A percentile compares a stretch with the other conserved stretches of the same genome.
Conservation (phyloP, 1,140 invertebrate genomes). For the Nomia melanderi region DNA sequence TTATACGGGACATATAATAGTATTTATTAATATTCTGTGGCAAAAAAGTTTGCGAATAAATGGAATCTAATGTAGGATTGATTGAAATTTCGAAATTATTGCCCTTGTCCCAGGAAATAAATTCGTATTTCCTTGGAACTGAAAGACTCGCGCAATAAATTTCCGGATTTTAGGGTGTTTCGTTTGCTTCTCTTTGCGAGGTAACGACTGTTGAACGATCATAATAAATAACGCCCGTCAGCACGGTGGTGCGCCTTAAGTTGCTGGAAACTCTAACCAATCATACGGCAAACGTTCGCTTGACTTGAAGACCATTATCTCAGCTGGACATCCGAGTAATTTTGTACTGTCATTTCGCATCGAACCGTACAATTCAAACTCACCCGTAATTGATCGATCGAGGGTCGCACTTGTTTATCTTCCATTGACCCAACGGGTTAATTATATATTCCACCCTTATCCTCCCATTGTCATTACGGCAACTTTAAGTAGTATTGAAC, state of each 20-base stretch:
- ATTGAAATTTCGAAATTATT: too few species aligned
- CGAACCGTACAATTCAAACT: conserved; percentile 59
- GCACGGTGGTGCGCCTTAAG: conserved; percentile 57
- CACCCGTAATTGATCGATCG: conserved; percentile 54
- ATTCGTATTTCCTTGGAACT: too few species aligned
- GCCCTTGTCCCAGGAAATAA: too few species aligned
- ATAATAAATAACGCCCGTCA: conserved; percentile 72
- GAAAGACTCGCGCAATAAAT: background rate
- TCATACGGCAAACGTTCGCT: conserved; percentile 62
- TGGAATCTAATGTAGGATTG: too few species aligned
- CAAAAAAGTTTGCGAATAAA: too few species aligned
- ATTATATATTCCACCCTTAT: conserved; percentile 27
- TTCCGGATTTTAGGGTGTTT: conserved; percentile 27
- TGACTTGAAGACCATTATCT: conserved; percentile 70
- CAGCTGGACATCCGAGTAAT: conserved; percentile 73
- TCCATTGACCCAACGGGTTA: conserved; percentile 18
- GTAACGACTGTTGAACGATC: conserved; percentile 53
- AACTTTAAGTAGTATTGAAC: background rate
- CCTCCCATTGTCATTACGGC: background rate
- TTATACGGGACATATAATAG: too few species aligned
- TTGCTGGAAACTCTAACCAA: conserved; percentile 61
- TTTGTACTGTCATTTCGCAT: conserved; percentile 71
- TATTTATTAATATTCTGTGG: too few species aligned
- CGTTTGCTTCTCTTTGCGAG: conserved; percentile 7
- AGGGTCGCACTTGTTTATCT: conserved; percentile 46